Percentiles rank a stretch among this genome's conserved stretches.
Conservation (phyloP, 2,113 vertebrate species). For the Tachysurus fulvidraco region DNA sequence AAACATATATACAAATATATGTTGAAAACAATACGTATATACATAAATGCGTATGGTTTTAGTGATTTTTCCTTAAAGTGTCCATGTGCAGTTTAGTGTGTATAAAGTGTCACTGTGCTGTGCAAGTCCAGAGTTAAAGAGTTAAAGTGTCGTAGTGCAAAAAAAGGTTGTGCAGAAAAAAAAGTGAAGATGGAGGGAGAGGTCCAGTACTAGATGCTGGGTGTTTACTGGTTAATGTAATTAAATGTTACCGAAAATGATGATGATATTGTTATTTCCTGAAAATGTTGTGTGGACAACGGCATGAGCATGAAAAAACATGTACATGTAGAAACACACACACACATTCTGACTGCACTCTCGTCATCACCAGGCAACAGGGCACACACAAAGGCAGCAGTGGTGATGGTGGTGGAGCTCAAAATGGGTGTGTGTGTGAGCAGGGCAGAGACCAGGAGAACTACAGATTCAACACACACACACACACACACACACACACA, state of each 20-base stretch:
- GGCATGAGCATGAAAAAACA: constrained; percentile 9
- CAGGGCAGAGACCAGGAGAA: constrained; percentile 36
- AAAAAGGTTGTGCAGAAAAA: too few relatives aligned
- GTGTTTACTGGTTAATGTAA: constrained; percentile 7
- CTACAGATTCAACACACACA: constrained; percentile 29
- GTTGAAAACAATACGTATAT: too few relatives aligned
- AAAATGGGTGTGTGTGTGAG: constrained; percentile 57
- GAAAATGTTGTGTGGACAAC: constrained; percentile 21
- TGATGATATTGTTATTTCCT: constrained; percentile 9
- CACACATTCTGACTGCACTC: constrained; percentile 44
- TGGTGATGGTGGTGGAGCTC: constrained; percentile 42
- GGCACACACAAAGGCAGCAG: constrained; percentile 65
- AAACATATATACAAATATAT: too few relatives aligned
- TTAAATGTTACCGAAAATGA: constrained; percentile 27
- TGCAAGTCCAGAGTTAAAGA: too few relatives aligned
- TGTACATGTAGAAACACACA: constrained; percentile 12
- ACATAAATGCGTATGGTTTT: too few relatives aligned
- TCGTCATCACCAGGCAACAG: constrained; percentile 67
- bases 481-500: constrained; percentile 36
- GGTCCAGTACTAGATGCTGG: too few relatives aligned
- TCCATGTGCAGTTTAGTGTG: too few relatives aligned
- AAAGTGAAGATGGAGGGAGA: too few relatives aligned
- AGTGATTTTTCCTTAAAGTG: too few relatives aligned
- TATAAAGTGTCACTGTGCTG: too few relatives aligned
- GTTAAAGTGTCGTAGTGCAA: too few relatives aligned